Evolutionary conservation across 2,888 invertebrate genomes (phyloP).

Genomic region (Hoplodrina blanda): DNA sequence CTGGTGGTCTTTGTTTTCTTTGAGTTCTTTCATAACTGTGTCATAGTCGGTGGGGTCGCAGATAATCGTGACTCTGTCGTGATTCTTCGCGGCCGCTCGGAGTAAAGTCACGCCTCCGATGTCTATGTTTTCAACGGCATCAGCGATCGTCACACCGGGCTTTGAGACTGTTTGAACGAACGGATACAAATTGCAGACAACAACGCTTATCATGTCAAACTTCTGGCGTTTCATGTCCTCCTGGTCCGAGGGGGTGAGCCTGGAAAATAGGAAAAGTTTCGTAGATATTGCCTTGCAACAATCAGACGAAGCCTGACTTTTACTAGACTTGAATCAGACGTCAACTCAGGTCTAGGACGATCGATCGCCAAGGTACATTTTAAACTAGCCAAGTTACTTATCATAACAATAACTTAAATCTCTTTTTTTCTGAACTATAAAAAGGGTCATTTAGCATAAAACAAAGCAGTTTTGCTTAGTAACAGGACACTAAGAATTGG

Average conservation of each 20-base stretch:
- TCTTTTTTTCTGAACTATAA: too few relatives aligned
- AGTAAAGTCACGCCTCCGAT: slow-evolving; percentile 99
- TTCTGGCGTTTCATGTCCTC: slow-evolving; percentile 95
- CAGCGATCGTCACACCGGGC: slow-evolving; percentile 94
- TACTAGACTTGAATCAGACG: too few relatives aligned
- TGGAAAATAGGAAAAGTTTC: slow-evolving; percentile 63
- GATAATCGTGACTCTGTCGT: slow-evolving; percentile 97
- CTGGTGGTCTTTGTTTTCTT: slow-evolving; percentile 91
- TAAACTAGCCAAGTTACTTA: too few relatives aligned
- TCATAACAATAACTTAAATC: too few relatives aligned
- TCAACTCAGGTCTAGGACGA: too few relatives aligned
- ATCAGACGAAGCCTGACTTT: too few relatives aligned
- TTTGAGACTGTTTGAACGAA: slow-evolving; percentile 97
- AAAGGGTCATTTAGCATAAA: too few relatives aligned
- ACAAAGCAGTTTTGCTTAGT: not conserved
- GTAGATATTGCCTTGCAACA: too few relatives aligned
- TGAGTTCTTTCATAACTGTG: slow-evolving; percentile 93
- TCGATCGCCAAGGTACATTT: too few relatives aligned
- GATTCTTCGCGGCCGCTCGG: slow-evolving; percentile 99
- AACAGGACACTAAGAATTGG: not conserved
- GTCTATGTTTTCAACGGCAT: slow-evolving; percentile 99
- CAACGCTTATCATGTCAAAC: slow-evolving; percentile 95
- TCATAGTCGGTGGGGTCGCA: slow-evolving; percentile 98
- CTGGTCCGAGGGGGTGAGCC: slow-evolving; percentile 94
- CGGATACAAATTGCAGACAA: slow-evolving; percentile 99